phyloP scores from a whole-genome alignment of 2,888 invertebrate species.

The Brachyptera putata region DNA sequence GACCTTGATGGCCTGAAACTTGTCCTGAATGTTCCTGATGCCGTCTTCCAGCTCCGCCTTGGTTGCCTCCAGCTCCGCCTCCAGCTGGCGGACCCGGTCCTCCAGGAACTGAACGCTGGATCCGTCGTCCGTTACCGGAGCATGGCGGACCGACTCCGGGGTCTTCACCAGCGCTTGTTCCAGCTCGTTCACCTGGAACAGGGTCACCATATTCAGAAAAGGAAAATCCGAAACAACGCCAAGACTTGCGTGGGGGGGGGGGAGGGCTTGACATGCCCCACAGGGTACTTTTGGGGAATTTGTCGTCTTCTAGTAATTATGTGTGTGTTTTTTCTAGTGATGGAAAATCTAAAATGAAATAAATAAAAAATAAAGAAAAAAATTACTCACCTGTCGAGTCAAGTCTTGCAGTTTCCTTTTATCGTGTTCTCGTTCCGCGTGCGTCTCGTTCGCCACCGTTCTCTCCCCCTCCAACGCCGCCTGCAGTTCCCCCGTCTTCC shows the following conservation, averaged over 20 bases:
- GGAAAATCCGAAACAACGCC: no score
- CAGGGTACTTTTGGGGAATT: no score
- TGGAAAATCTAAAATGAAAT: no score
- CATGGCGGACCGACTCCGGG: conserved; percentile 70
- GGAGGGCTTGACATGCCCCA: no score
- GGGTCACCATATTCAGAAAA: conserved; percentile 1
- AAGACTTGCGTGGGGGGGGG: no score
- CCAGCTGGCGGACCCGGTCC: conserved; percentile 25
- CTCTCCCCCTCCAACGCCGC: conserved; percentile 40
- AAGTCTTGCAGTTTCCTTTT: conserved; percentile 65
- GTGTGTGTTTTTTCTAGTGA: no score
- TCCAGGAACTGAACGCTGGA: conserved; percentile 25
- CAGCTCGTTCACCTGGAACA: conserved; percentile 73
- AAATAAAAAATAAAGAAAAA: no score
- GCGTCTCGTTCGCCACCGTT: conserved; percentile 51
- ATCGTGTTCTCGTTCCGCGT: conserved; percentile 56
- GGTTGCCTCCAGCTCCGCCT: conserved; percentile 20
- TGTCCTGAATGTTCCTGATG: conserved; percentile 20
- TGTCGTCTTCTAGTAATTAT: no score
- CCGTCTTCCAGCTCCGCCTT: conserved; percentile 14
- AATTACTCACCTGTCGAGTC: conserved; percentile 54
- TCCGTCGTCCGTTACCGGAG: conserved; percentile 42
- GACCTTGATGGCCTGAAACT: conserved; percentile 29
- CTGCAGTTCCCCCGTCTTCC: conserved; percentile 34
- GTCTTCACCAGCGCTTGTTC: conserved; percentile 73